phyloP scores from a whole-genome alignment of 2,113 vertebrate species.

The mouse (Mus musculus) region GRCm39 chr6:112756001-112756500 shows the following conservation, averaged over 20 bases:
- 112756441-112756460: conserved; percentile 13
- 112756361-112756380: neutral
- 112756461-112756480: conserved; percentile 30
- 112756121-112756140: neutral
- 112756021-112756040: neutral
- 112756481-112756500: conserved; percentile 13
- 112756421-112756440: neutral
- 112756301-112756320: conserved; percentile 7
- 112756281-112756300: neutral
- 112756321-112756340: neutral
- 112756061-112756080: neutral
- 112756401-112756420: neutral
- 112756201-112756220: neutral
- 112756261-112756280: neutral
- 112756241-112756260: neutral
- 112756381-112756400: neutral
- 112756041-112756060: conserved; percentile 8
- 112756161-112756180: neutral
- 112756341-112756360: conserved; percentile 10
- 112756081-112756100: neutral
- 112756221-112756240: neutral
- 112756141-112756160: neutral
- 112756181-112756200: neutral
- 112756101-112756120: neutral
- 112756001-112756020: neutral